phyloP scores from a whole-genome alignment of 2,113 vertebrate genomes.

The Alexandromys fortis region DNA sequence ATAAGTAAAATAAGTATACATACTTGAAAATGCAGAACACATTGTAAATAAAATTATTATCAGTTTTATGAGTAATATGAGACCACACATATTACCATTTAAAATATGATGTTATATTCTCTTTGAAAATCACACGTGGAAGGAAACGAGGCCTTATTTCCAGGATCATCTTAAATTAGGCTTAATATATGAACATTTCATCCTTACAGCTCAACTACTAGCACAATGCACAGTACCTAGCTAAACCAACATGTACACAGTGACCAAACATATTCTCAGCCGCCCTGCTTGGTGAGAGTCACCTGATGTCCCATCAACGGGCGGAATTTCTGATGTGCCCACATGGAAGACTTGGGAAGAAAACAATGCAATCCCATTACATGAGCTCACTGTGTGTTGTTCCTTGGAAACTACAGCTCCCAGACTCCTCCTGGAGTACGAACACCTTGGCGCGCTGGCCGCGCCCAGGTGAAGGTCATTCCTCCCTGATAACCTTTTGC shows the following conservation, averaged over 20 bases:
- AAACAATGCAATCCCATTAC: not conserved
- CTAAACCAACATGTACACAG: constrained; percentile 9
- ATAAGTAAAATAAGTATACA: not conserved
- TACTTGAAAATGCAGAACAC: not conserved
- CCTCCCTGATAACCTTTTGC: too few relatives aligned
- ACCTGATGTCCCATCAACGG: constrained; percentile 40
- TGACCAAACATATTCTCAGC: not conserved
- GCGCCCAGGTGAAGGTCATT: too few relatives aligned
- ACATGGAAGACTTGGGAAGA: constrained; percentile 37
- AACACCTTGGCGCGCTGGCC: too few relatives aligned
- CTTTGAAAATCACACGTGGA: constrained; percentile 34
- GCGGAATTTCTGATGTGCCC: constrained; percentile 12
- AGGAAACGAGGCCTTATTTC: constrained; percentile 54
- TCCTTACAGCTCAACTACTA: constrained; percentile 44
- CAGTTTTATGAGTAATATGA: not conserved
- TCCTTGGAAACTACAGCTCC: too few relatives aligned
- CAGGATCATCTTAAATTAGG: constrained; percentile 50
- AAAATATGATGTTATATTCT: constrained; percentile 34
- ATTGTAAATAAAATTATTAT: not conserved
- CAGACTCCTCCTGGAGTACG: too few relatives aligned
- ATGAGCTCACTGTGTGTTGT: not conserved
- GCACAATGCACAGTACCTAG: constrained; percentile 51
- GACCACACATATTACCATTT: not conserved
- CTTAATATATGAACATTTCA: constrained; percentile 49
- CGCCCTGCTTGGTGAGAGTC: constrained; percentile 13